These are phyloP conservation scores for Aporrectodea caliginosa DNA, from an alignment of 1,140 invertebrate genomes.

Conservation along the genomic window DNA sequence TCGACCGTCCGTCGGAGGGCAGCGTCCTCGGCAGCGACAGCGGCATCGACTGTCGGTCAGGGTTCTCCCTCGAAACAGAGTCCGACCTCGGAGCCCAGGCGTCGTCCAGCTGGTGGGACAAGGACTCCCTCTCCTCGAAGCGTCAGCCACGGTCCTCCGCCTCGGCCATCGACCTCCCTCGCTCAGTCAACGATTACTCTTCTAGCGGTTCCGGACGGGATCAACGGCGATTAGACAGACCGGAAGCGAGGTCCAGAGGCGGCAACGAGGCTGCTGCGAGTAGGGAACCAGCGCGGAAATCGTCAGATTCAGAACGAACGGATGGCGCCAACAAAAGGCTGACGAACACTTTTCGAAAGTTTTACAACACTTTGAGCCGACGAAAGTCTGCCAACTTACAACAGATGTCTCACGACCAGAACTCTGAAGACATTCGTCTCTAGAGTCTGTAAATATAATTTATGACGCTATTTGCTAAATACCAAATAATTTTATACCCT, in stretches of 20 bases:
- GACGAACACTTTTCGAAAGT: background rate
- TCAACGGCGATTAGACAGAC: background rate
- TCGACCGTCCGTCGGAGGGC: background rate
- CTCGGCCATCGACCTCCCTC: background rate
- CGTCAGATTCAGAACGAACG: background rate
- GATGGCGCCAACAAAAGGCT: background rate
- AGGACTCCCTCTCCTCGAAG: background rate
- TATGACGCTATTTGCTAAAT: no score
- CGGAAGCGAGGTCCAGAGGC: background rate
- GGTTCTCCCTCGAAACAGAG: background rate
- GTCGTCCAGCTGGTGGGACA: constrained; percentile 12
- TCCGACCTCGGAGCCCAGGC: background rate
- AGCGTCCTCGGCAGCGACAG: background rate
- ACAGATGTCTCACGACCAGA: background rate
- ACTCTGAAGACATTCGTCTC: background rate
- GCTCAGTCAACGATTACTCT: background rate
- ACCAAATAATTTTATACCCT: no score
- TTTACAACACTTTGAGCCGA: background rate
- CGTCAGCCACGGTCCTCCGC: background rate
- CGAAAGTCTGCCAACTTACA: background rate
- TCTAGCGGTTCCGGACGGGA: background rate
- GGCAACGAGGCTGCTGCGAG: background rate
- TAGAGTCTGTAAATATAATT: no score
- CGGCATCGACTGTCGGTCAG: background rate
- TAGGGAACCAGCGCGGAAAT: background rate